These are phyloP conservation scores for Solea senegalensis DNA, from an alignment of 2,113 vertebrate genomes.

Conservation along the genomic window DNA sequence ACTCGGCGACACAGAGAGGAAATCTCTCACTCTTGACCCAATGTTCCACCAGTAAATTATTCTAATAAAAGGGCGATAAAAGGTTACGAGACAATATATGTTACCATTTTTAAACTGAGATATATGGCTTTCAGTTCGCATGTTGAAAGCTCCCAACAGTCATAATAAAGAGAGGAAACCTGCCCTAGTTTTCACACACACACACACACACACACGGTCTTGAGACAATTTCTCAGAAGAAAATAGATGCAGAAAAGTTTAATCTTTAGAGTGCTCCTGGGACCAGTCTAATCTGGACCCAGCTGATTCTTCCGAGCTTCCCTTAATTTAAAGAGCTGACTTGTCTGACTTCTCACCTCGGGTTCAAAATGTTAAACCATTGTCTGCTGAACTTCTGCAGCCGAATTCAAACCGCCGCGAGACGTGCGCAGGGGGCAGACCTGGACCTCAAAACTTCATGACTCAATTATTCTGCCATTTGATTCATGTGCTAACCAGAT, in stretches of 20 bases:
- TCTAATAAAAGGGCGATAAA: slow-evolving; percentile 64
- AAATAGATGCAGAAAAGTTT: slow-evolving; percentile 61
- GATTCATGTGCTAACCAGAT: slow-evolving; percentile 89
- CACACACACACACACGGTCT: slow-evolving; percentile 60
- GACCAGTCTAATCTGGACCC: slow-evolving; percentile 51
- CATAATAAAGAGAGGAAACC: slow-evolving; percentile 81
- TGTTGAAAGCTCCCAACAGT: slow-evolving; percentile 73
- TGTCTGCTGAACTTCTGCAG: slow-evolving; percentile 53
- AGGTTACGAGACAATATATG: slow-evolving; percentile 56
- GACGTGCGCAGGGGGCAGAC: slow-evolving; percentile 3
- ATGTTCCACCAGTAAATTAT: slow-evolving; percentile 41
- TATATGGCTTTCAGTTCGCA: slow-evolving; percentile 35
- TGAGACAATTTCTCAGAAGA: slow-evolving; percentile 65
- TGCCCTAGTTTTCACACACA: slow-evolving; percentile 37
- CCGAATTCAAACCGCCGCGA: background rate
- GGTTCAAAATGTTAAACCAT: slow-evolving; percentile 57
- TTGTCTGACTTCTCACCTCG: slow-evolving; percentile 56
- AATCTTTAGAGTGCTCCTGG: slow-evolving; percentile 61
- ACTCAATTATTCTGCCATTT: slow-evolving; percentile 88
- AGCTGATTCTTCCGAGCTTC: slow-evolving; percentile 77
- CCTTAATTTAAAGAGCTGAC: slow-evolving; percentile 70
- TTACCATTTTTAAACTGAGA: slow-evolving; percentile 51
- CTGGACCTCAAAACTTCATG: slow-evolving; percentile 77
- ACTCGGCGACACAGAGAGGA: slow-evolving; percentile 48
- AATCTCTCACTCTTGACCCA: slow-evolving; percentile 40